phyloP scores from a whole-genome alignment of 2,888 invertebrate species.

The Halictus ligatus region DNA sequence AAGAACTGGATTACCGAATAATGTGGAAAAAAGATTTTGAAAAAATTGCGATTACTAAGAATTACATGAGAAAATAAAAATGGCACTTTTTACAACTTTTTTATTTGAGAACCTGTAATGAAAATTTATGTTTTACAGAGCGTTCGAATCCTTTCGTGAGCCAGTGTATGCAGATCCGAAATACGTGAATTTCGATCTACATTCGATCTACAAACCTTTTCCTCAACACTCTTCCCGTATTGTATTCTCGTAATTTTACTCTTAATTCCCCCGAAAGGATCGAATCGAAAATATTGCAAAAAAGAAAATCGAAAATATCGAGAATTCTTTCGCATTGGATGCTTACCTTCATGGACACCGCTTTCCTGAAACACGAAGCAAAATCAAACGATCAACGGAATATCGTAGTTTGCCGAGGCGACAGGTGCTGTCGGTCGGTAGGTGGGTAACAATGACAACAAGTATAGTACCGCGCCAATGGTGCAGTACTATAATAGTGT shows the following conservation, averaged over 20 bases:
- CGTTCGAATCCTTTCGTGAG: no score
- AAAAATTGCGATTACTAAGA: no score
- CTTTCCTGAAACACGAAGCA: conserved; percentile 74
- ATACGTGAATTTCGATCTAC: background rate
- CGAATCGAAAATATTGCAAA: background rate
- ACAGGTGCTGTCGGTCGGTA: background rate
- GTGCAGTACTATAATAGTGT: no score
- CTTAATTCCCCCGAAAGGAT: background rate
- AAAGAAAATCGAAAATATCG: background rate
- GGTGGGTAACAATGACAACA: background rate
- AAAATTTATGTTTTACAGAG: no score
- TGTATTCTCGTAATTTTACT: background rate
- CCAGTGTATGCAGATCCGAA: background rate
- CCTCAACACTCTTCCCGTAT: background rate
- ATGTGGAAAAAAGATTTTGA: no score
- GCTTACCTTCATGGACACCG: conserved; percentile 77
- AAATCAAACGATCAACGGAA: conserved; percentile 5
- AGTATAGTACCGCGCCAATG: no score
- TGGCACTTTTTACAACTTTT: no score
- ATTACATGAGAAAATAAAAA: no score
- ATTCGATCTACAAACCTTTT: no score
- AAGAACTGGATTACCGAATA: no score
- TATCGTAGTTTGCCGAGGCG: background rate
- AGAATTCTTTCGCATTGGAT: background rate
- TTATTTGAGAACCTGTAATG: no score